Percentiles rank a stretch among this genome's conserved stretches.
phyloP scores from a whole-genome alignment of 2,797 vertebrate genomes.

The Acridotheres tristis region DNA sequence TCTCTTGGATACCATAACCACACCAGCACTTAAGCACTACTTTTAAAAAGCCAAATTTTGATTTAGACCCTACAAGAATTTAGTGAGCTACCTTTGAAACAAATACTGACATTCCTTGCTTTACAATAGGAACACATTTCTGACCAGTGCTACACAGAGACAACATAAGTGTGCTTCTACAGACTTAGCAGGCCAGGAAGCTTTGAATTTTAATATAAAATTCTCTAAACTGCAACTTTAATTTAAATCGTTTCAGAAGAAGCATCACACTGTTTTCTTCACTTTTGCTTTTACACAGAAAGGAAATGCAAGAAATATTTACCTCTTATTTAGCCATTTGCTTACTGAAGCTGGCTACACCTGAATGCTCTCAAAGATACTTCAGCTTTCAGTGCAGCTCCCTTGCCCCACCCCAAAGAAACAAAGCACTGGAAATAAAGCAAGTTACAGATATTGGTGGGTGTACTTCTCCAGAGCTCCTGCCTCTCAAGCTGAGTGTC shows the following conservation, averaged over 20 bases:
- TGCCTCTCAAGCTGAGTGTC: not conserved
- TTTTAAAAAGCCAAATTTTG: not conserved
- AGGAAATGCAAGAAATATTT: not conserved
- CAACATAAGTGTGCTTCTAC: fast-evolving
- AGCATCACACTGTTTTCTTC: not conserved
- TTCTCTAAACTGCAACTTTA: not conserved
- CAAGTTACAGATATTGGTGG: not conserved
- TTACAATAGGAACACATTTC: not conserved
- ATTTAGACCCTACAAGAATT: not conserved
- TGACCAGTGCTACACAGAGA: not conserved
- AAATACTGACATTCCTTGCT: not conserved
- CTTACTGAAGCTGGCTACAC: not conserved
- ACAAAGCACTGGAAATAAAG: too few species aligned
- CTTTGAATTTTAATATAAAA: not conserved
- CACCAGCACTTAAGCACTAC: not conserved
- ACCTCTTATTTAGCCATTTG: not conserved
- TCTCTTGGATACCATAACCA: not conserved
- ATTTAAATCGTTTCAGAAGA: not conserved
- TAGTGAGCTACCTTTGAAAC: not conserved
- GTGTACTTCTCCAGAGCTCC: not conserved
- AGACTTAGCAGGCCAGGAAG: not conserved
- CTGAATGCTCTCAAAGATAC: not conserved
- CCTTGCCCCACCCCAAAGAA: not conserved
- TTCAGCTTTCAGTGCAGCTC: not conserved
- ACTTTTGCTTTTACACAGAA: not conserved